A percentile compares a stretch with the other conserved stretches of the same genome.
Evolutionary conservation across 2,888 invertebrate genomes (phyloP).

Genomic region (Heliconius hortense): DNA sequence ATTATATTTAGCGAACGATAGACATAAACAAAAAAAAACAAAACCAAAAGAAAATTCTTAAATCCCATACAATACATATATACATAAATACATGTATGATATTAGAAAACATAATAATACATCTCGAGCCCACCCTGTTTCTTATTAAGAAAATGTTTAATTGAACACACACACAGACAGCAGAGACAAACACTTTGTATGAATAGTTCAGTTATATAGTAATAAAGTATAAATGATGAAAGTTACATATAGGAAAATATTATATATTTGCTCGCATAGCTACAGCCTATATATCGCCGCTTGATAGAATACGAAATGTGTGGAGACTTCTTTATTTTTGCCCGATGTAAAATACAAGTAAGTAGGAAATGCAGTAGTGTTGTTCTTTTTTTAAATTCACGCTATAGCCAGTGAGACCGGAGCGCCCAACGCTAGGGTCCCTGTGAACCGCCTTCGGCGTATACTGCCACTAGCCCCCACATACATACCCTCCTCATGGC

Average conservation of each 20-base stretch:
- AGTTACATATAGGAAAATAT: constrained; percentile 81
- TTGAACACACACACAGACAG: constrained; percentile 58
- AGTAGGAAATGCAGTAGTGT: neutral
- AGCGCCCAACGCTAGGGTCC: no score
- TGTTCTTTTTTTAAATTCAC: no score
- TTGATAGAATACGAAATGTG: constrained; percentile 43
- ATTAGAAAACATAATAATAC: constrained; percentile 27
- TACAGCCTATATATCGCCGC: constrained; percentile 70
- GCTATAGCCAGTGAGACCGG: no score
- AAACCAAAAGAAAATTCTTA: no score
- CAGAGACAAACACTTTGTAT: constrained; percentile 63
- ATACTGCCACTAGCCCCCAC: no score
- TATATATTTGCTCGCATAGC: constrained; percentile 79
- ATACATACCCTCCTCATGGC: no score
- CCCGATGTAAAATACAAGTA: neutral
- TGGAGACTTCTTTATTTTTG: constrained; percentile 50
- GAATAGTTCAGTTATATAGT: constrained; percentile 74
- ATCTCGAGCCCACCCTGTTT: constrained; percentile 24
- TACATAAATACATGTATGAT: neutral
- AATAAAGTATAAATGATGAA: constrained; percentile 82
- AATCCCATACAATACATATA: no score
- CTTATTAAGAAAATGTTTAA: constrained; percentile 73
- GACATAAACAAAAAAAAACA: no score
- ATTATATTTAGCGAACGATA: no score
- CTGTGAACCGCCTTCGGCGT: no score